Percentiles rank a stretch among this genome's conserved stretches.
Evolutionary conservation across 2,888 invertebrate genomes (phyloP).

Genomic region (Pogonocherus hispidulus): DNA sequence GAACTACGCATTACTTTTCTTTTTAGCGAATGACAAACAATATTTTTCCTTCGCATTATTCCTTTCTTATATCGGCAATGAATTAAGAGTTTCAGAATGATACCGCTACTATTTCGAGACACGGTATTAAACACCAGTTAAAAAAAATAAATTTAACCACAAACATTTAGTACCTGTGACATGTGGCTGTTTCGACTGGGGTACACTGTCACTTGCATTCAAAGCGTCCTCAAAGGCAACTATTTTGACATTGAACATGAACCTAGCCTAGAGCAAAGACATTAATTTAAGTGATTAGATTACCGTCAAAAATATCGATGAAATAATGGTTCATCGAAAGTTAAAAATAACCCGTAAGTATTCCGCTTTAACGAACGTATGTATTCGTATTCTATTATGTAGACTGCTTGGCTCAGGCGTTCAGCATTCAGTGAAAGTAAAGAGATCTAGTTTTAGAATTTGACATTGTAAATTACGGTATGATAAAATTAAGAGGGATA

Average conservation of each 20-base stretch:
- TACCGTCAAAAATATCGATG: background rate
- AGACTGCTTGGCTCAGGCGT: slow-evolving; percentile 17
- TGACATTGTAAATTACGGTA: background rate
- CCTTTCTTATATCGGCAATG: too few relatives aligned
- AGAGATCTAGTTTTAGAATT: background rate
- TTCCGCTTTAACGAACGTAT: background rate
- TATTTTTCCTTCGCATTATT: too few relatives aligned
- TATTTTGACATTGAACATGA: background rate
- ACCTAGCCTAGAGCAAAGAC: background rate
- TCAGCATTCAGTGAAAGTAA: background rate
- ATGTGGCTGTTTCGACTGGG: too few relatives aligned
- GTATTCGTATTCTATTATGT: background rate
- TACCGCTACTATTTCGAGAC: too few relatives aligned
- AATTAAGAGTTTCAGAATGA: too few relatives aligned
- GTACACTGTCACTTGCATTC: too few relatives aligned
- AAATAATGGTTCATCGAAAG: background rate
- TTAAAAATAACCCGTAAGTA: background rate
- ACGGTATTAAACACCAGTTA: too few relatives aligned
- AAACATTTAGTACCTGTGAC: too few relatives aligned
- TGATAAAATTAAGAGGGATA: too few relatives aligned
- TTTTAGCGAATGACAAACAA: too few relatives aligned
- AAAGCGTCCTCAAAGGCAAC: background rate
- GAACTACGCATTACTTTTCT: background rate
- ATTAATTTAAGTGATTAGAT: background rate
- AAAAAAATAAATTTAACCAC: too few relatives aligned